Conservation (phyloP, 1,140 invertebrate species). For the Zaprionus africanus region DNA sequence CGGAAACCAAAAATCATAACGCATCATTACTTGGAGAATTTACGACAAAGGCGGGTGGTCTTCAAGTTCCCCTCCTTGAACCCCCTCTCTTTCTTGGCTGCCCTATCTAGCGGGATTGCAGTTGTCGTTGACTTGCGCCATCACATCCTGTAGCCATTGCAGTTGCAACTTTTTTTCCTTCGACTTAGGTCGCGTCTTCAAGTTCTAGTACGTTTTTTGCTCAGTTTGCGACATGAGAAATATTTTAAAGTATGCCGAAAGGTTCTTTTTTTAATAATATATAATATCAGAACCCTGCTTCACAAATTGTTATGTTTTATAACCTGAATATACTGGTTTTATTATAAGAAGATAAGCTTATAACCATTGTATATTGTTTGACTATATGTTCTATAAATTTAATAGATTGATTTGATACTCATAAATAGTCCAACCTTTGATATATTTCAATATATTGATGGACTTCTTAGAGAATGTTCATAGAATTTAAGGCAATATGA, state of each 20-base stretch:
- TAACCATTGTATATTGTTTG: too few relatives aligned
- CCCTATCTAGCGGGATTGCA: conserved; percentile 11
- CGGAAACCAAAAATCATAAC: conserved; percentile 83
- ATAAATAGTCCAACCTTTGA: too few relatives aligned
- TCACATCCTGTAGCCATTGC: conserved; percentile 48
- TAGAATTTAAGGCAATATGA: too few relatives aligned
- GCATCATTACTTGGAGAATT: conserved; percentile 82
- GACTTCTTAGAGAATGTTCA: too few relatives aligned
- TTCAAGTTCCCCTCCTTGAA: background rate
- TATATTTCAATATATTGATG: too few relatives aligned
- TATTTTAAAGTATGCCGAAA: background rate
- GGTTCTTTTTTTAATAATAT: too few relatives aligned
- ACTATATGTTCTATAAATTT: too few relatives aligned
- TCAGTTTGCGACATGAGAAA: background rate
- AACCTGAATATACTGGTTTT: too few relatives aligned
- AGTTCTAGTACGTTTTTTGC: background rate
- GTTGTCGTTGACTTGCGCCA: conserved; percentile 34
- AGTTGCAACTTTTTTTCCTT: conserved; percentile 36
- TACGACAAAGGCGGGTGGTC: conserved; percentile 47
- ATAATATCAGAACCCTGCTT: too few relatives aligned
- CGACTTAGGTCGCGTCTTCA: background rate
- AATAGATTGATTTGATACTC: too few relatives aligned
- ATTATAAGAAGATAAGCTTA: too few relatives aligned
- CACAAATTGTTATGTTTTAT: too few relatives aligned
- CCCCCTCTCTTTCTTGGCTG: background rate